phyloP scores from a whole-genome alignment of 2,797 vertebrate genomes.

The Pseudomugil tenellus region DNA sequence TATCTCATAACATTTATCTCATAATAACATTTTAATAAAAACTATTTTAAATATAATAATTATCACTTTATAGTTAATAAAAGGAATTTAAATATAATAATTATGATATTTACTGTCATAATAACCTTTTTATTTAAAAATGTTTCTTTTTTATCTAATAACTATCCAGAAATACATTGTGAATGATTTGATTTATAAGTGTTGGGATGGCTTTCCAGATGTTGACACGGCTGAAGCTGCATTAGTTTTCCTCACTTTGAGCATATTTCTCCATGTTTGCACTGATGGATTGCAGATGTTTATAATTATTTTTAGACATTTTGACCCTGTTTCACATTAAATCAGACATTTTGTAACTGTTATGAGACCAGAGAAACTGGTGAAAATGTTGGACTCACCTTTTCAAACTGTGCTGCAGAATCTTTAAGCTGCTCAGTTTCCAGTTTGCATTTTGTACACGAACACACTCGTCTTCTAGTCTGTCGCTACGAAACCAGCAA shows the following conservation, averaged over 20 bases:
- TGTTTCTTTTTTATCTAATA: background rate
- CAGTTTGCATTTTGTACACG: constrained; percentile 37
- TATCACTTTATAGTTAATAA: no score
- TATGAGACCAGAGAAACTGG: no score
- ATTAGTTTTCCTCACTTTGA: background rate
- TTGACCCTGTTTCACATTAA: background rate
- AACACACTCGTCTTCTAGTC: constrained; percentile 8
- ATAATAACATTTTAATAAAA: no score
- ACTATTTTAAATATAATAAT: no score
- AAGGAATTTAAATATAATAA: background rate
- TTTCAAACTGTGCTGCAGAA: constrained; percentile 14
- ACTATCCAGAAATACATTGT: no score
- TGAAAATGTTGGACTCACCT: constrained; percentile 53
- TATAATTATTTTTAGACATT: background rate
- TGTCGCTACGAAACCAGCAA: constrained; percentile 39
- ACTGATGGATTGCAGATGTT: background rate
- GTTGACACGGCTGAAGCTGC: background rate
- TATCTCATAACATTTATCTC: no score
- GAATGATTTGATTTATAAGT: no score
- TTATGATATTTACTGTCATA: no score
- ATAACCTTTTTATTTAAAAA: no score
- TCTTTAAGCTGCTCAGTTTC: constrained; percentile 35
- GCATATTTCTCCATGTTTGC: background rate
- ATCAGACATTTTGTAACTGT: background rate
- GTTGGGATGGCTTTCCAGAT: no score